A percentile compares a stretch with the other conserved stretches of the same genome.
These are phyloP conservation scores for Synergus umbraculus DNA, from an alignment of 2,888 invertebrate species.

Conservation along the genomic window DNA sequence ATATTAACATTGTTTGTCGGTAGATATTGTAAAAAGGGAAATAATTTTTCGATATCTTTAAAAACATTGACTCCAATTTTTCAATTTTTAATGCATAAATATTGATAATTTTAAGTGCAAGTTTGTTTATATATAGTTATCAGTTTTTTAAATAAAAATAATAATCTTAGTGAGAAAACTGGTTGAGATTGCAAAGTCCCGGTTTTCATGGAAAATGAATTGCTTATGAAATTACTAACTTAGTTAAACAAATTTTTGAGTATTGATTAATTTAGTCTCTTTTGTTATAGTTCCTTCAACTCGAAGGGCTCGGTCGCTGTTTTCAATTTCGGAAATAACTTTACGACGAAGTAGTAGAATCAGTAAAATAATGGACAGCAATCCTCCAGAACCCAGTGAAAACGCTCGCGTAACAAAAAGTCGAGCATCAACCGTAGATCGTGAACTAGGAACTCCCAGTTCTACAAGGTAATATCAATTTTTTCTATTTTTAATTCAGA, in stretches of 20 bases:
- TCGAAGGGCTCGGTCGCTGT: conserved; percentile 20
- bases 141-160: not conserved
- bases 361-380: not conserved
- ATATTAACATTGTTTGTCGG: not conserved
- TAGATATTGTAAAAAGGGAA: not conserved
- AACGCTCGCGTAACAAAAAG: not conserved
- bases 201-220: not conserved
- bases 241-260: not conserved
- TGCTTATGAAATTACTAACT: not conserved
- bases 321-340: not conserved
- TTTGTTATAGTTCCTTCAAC: not conserved
- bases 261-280: not conserved
- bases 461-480: not conserved
- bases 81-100: not conserved
- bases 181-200: not conserved
- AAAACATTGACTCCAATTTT: not conserved
- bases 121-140: not conserved
- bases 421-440: conserved; percentile 14
- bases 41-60: not conserved
- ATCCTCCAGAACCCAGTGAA: not conserved
- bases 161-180: not conserved
- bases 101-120: not conserved
- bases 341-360: conserved; percentile 28
- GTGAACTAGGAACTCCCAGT: not conserved
- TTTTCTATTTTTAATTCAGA: not conserved